Base-by-base conservation (phyloP, 2,888 invertebrate genomes). In the Emesis russula region DNA sequence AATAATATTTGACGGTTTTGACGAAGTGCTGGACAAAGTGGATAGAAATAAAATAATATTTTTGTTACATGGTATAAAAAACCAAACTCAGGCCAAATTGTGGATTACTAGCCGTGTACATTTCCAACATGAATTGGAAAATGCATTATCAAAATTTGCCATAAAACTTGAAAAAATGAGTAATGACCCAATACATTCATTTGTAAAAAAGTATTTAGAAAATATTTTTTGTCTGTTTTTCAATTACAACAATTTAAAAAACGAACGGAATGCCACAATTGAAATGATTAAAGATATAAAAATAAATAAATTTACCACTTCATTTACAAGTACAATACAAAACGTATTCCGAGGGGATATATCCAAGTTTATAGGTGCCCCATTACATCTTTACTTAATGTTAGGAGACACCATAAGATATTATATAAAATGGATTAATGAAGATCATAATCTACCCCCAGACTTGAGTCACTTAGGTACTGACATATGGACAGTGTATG, bases 341-440 rank as follows among this genome's bases (percentile, higher is more conserved):
- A 44, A 75, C 11, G 13, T 38, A 44, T 75, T 75, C 48, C n/a
- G 4, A 75, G 48, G 25, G 9, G 31, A 75, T 15, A 31, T 41
- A 75, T 31, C 48, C 6, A 18, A 15, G 13, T 75, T 75, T 31
- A 53, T 75, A 11, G 53, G 75, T 11, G 58, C 76, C 3, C 76
- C 76, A 48, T 48, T 76, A 31, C 76, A 76, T 9, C 33, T 76
- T 4, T 48, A 76, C n/a, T 53, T 76, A 58, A 76, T 76, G 76
- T 53, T 76, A 58, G 76, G 31, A 58, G 76, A 53, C 3, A 18
- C 48, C 0, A 7, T 48, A 2, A 33, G 33, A 76, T 13, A 33
- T 48, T 76, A 58, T 31, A 31, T 25, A 53, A 53, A 76, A 6
- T 53, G 31, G 18, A n/a, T 48, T 4, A 25, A 13, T 15, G 2